Evolutionary conservation across 30 jellyfish, hydroid and myxozoan genomes (phyloP), one percentile per base, ranked within the genome.

Genomic region (Phacellophora camtschatica): DNA sequence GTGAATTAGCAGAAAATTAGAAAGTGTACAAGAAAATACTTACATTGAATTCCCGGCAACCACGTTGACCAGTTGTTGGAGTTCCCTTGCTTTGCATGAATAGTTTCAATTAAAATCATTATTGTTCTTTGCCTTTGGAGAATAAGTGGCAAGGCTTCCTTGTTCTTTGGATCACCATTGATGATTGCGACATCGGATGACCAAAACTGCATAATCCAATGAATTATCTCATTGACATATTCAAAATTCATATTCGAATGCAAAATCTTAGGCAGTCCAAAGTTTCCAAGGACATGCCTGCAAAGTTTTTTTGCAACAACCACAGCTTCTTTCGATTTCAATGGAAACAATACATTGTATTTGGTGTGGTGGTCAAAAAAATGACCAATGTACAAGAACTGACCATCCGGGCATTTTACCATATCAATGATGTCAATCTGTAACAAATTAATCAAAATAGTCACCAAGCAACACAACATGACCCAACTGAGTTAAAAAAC

Each of bases 1-100:
- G 36, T 22, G 4, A 7, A 27, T 35, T 29, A 66, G 12, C 28
- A 36, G 5, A 29, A 66, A 66, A 7, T 8, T 10, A 19, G 15
- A 8, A 13, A 4, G 4, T 18, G 22, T 3, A 56, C 6, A 61
- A 24, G 53, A 25, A 49, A 66, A 2, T n/a, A 81, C 98, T 32
- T 69, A 92, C 98, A 92, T 71, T 92, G 98, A 5, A 92, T 86
- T 64, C 98, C 96, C 30, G 98, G 98, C 16, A 92, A 76, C 96
- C 96, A 92, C 29, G 81, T 22, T n/a, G 95, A 67, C 98, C 98
- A 92, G 63, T 51, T 87, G 36, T 87, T 70, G 16, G 82, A 25
- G 35, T 73, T 88, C 9, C 37, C 34, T 50, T 81, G 93, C 82
- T 86, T 92, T 23, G 90, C 36, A 5, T 87, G 84, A n/a, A 92